Evolutionary conservation across 2,888 invertebrate genomes (phyloP).

Genomic region (Lumbricus terrestris): DNA sequence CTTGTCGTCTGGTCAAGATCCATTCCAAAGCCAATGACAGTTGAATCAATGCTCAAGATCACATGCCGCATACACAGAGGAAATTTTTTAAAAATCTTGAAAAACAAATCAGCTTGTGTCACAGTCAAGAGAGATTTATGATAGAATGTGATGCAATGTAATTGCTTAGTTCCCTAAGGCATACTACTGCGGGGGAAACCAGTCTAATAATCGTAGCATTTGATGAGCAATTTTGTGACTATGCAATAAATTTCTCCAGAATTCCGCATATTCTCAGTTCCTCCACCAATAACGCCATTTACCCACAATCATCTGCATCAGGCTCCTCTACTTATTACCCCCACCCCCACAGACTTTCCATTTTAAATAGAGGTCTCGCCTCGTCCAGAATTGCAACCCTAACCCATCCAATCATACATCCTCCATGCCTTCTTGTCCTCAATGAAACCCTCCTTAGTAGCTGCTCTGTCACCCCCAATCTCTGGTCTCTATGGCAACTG

Average conservation of each 20-base stretch:
- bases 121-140: not conserved
- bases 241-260: not conserved
- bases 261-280: too few relatives aligned
- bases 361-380: too few relatives aligned
- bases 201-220: not conserved
- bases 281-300: too few relatives aligned
- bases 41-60: not conserved
- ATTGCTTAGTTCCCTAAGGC: not conserved
- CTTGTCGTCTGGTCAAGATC: not conserved
- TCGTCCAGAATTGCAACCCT: too few relatives aligned
- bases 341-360: too few relatives aligned
- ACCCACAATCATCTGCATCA: too few relatives aligned
- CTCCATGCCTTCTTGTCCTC: too few relatives aligned
- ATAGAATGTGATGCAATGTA: not conserved
- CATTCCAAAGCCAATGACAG: not conserved
- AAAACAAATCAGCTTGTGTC: not conserved
- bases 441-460: too few relatives aligned
- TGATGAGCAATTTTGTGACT: not conserved
- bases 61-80: not conserved
- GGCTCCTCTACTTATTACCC: too few relatives aligned
- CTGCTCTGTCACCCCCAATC: too few relatives aligned
- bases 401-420: too few relatives aligned
- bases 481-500: too few relatives aligned
- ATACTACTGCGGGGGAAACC: not conserved
- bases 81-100: not conserved